Evolutionary conservation across 92 coral and sea anemone genomes (phyloP).

Genomic region (Anthopleura xanthogrammica): DNA sequence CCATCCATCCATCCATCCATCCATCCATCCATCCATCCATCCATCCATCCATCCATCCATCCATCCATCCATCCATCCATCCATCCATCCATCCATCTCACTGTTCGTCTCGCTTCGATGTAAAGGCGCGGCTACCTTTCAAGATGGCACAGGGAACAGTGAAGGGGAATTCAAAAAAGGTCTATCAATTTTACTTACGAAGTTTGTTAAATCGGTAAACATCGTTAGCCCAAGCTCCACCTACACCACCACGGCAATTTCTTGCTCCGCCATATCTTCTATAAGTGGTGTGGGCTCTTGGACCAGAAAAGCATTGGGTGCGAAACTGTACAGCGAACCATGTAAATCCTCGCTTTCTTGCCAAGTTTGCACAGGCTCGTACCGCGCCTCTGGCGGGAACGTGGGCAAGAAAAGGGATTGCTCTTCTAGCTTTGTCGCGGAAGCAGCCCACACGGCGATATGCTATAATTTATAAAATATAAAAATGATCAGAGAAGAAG

Average conservation of each 20-base stretch:
- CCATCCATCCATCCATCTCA: no score
- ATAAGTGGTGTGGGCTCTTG: slow-evolving; percentile 6
- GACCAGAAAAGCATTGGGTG: not conserved
- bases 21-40: no score
- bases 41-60: no score
- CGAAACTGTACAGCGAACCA: not conserved
- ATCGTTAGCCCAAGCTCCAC: slow-evolving; percentile 4
- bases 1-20: no score
- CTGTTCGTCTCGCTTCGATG: no score
- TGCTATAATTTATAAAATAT: not conserved
- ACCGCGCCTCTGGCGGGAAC: not conserved
- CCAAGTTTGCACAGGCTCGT: not conserved
- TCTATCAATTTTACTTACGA: not conserved
- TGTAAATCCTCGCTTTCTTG: not conserved
- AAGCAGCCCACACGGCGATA: not conserved
- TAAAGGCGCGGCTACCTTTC: no score
- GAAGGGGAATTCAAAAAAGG: no score
- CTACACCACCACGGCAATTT: not conserved
- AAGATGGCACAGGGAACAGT: no score
- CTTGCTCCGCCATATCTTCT: not conserved
- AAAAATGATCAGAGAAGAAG: no score
- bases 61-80: no score
- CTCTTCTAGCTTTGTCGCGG: not conserved
- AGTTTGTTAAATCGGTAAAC: slow-evolving; percentile 1
- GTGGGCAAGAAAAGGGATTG: not conserved